These are phyloP conservation scores for Limnephilus lunatus DNA, from an alignment of 2,888 invertebrate genomes.

Conservation along the genomic window DNA sequence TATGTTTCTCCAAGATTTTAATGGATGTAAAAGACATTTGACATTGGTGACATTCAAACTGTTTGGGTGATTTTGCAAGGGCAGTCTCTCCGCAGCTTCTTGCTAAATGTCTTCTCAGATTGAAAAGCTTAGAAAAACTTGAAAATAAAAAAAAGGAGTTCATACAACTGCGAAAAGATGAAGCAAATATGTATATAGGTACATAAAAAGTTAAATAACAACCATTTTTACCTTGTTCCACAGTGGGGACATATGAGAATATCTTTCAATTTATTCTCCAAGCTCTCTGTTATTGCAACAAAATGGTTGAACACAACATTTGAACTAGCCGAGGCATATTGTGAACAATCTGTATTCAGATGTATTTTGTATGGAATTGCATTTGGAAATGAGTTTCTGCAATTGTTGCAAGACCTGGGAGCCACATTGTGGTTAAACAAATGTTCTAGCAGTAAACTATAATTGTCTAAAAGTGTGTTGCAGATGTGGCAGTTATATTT, in stretches of 20 bases:
- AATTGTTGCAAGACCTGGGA: conserved; percentile 55
- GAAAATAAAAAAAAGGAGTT: not conserved
- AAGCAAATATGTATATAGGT: not conserved
- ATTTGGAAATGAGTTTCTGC: conserved; percentile 59
- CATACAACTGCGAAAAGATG: not conserved
- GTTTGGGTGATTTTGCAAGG: not conserved
- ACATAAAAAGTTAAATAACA: not conserved
- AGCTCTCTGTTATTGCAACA: conserved; percentile 8
- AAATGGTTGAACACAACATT: conserved; percentile 5
- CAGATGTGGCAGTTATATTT: conserved; percentile 21
- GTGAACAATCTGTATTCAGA: conserved; percentile 46
- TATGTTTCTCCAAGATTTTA: conserved; percentile 18
- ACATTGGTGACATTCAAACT: conserved; percentile 32
- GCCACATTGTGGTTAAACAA: conserved; percentile 59
- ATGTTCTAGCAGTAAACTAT: conserved; percentile 41
- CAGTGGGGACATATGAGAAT: conserved; percentile 61
- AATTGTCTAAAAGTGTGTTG: not conserved
- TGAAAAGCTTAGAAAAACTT: conserved; percentile 57
- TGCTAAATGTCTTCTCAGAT: conserved; percentile 56
- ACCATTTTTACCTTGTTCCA: conserved; percentile 55
- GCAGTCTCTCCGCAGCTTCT: conserved; percentile 22
- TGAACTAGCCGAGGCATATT: conserved; percentile 1
- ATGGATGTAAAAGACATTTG: not conserved
- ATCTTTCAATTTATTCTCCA: conserved; percentile 44
- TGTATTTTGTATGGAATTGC: conserved; percentile 58